A percentile compares a stretch with the other conserved stretches of the same genome.
These are phyloP conservation scores for Scolopax rusticola DNA, from an alignment of 2,797 vertebrate species.

Conservation along the genomic window DNA sequence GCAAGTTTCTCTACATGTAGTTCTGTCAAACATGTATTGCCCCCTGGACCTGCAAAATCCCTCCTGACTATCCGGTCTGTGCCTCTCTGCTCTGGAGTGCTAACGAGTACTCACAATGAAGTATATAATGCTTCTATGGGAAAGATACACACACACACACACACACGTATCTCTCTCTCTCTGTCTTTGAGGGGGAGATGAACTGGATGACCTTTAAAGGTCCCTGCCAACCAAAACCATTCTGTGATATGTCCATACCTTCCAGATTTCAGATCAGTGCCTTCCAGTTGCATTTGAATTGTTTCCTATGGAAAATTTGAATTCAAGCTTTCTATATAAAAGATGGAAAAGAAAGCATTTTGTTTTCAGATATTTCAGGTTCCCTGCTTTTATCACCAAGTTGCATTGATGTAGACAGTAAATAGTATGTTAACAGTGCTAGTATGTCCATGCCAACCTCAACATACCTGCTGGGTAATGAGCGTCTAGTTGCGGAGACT, in stretches of 20 bases:
- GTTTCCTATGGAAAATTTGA: background rate
- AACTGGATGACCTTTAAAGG: background rate
- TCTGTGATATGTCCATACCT: background rate
- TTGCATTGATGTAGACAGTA: background rate
- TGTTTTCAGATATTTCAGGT: background rate
- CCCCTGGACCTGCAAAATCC: background rate
- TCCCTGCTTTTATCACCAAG: background rate
- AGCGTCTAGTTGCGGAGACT: background rate
- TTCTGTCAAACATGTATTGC: background rate
- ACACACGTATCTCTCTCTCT: background rate
- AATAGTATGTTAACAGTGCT: background rate
- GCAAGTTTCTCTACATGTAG: background rate
- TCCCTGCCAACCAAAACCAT: background rate
- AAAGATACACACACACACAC: background rate
- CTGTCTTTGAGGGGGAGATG: background rate
- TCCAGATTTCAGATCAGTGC: background rate
- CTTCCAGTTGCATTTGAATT: background rate
- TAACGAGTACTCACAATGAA: rapidly evolving
- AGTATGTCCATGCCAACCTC: background rate
- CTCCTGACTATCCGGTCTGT: background rate
- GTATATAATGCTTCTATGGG: background rate
- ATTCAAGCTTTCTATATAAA: background rate
- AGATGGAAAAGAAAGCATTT: background rate
- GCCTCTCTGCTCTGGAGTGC: background rate
- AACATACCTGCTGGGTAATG: background rate